Conservation (phyloP, 2,113 vertebrate genomes). For the Hirundichthys speculiger region DNA sequence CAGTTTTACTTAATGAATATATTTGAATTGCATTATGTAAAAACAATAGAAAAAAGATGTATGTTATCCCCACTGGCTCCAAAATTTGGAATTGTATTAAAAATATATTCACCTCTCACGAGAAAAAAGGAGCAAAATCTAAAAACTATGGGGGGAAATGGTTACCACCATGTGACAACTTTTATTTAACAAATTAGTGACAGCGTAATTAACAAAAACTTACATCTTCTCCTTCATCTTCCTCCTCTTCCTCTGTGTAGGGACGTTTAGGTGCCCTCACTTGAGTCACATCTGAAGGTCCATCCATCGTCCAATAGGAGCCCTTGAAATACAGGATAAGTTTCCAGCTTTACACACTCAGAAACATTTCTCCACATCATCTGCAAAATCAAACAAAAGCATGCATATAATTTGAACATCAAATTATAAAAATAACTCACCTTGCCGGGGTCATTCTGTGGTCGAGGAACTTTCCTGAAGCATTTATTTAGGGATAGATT, state of each 20-base stretch:
- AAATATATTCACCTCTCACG: no score
- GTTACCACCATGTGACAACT: no score
- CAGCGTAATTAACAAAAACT: background rate
- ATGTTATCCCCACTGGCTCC: no score
- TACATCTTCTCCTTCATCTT: conserved; percentile 58
- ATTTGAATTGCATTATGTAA: no score
- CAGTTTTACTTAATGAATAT: no score
- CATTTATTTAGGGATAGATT: conserved; percentile 98
- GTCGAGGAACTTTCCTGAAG: conserved; percentile 96
- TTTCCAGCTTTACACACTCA: background rate
- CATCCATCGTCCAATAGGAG: conserved; percentile 97
- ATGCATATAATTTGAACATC: no score
- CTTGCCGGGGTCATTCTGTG: conserved; percentile 95
- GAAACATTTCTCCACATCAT: background rate
- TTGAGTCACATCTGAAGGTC: conserved; percentile 79
- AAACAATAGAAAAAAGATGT: no score
- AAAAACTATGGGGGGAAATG: no score
- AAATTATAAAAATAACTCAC: conserved; percentile 66
- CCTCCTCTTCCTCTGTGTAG: conserved; percentile 86
- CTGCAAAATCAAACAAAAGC: background rate
- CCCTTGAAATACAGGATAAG: conserved; percentile 81
- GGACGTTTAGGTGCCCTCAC: conserved; percentile 86
- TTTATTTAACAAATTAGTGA: background rate
- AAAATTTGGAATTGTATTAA: no score
- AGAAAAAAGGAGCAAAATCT: no score